Base-by-base conservation (phyloP, 2,113 vertebrate genomes). In the Oreocharis arfaki region DNA sequence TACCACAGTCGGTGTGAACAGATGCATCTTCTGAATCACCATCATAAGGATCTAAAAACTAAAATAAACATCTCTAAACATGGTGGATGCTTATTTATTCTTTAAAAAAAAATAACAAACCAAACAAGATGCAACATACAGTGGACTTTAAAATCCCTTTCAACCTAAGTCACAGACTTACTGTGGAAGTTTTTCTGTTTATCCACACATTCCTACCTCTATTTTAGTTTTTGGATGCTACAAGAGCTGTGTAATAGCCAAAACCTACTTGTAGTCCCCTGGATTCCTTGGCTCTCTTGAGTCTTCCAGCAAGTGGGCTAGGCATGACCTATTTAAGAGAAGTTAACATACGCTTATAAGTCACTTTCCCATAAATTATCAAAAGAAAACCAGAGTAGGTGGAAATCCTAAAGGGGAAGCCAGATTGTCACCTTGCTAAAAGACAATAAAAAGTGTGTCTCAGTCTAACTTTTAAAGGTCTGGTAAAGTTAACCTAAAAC, bases 31-130 rank as follows among this genome's bases (percentile, higher is more conserved):
- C 99, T 13, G 98, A 98, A 78, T 99, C 98, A 1, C 98, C 98
- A 16, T 99, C 98, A 1, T 98, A 98, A 4, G 98, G 98, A 95
- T 99, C 99, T 98, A 97, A 85, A 93, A 98, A 96, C 99, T 99
- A 93, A 91, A 83, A 70, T 5, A 55, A 91, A 56, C 63, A 16
- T 33, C 5, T n/a, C 20, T 63, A n/a, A 87, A 75, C 12, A 41
- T 2, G 2, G 14, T 37, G 21, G 49, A 55, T 57, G 19, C 12
- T 75, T 67, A 28, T 56, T 74, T 75, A 22, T 24, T 63, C 49
- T 52, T 52, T 37, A 24, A 23, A 33, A 7, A 50, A 63, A 39
- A 27, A 4, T 2, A 42, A 24, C 9, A n/a, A 33, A 26, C 4
- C 7, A 21, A 23, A 13, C 2, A 65, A 77, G 2, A 42, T 16